A percentile compares a stretch with the other conserved stretches of the same genome.
phyloP scores from a whole-genome alignment of 2,797 vertebrate species.

The Rousettus madagascariensis region DNA sequence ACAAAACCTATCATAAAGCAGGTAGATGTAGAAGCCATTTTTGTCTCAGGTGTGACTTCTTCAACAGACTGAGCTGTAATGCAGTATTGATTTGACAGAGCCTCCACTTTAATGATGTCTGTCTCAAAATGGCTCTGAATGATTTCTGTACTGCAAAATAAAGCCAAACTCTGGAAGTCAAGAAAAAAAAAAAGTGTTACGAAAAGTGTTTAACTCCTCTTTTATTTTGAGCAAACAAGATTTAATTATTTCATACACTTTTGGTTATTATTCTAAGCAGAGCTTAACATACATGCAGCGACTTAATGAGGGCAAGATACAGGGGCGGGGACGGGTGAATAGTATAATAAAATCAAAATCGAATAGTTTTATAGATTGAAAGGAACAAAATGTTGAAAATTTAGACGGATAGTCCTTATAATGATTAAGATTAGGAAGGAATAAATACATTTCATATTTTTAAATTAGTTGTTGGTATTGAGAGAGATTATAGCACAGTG shows the following conservation, averaged over 20 bases:
- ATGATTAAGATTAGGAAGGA: not conserved
- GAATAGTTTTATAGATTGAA: not conserved
- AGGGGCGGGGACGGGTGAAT: not conserved
- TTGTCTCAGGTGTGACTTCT: constrained; percentile 77
- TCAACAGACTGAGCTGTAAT: constrained; percentile 90
- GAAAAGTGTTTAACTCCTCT: not conserved
- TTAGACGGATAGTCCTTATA: not conserved
- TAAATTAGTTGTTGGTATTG: not conserved
- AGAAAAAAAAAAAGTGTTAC: not conserved
- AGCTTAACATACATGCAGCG: not conserved
- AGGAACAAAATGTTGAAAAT: constrained; percentile 23
- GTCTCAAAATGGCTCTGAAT: constrained; percentile 86
- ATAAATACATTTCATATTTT: not conserved
- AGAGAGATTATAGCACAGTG: not conserved
- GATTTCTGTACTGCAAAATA: constrained; percentile 96
- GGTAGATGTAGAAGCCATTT: constrained; percentile 65
- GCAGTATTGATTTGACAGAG: constrained; percentile 92
- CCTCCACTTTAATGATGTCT: constrained; percentile 82
- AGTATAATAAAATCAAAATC: not conserved
- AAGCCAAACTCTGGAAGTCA: constrained; percentile 84
- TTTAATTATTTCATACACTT: not conserved
- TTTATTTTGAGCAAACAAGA: constrained; percentile 28
- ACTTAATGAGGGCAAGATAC: not conserved
- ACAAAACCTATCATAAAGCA: no score
- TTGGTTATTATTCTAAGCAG: not conserved